Percentiles rank a stretch among this genome's conserved stretches.
phyloP scores from a whole-genome alignment of 2,797 vertebrate genomes.

The Todus mexicanus region DNA sequence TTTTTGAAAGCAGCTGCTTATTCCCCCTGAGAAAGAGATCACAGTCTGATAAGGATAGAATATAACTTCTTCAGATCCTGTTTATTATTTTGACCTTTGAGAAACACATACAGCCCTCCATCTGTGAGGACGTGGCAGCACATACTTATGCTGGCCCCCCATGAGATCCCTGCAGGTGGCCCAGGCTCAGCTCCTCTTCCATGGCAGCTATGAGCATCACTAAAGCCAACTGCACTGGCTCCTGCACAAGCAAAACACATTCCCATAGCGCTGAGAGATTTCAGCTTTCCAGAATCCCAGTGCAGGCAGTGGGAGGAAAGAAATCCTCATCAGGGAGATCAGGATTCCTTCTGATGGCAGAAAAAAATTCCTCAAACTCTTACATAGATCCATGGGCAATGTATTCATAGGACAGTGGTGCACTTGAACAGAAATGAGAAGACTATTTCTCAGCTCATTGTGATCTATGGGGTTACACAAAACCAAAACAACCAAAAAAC shows the following conservation, averaged over 20 bases:
- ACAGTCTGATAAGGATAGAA: background rate
- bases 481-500: background rate
- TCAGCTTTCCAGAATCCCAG: background rate
- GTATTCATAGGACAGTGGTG: background rate
- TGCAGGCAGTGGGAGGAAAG: background rate
- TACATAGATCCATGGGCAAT: background rate
- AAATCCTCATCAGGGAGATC: background rate
- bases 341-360: background rate
- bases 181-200: background rate
- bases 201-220: background rate
- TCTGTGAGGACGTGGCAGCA: background rate
- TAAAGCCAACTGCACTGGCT: background rate
- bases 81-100: background rate
- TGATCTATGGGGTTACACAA: background rate
- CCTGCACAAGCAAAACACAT: background rate
- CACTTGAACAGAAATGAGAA: background rate
- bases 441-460: background rate
- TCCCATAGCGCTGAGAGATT: background rate
- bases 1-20: background rate
- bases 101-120: rapidly evolving
- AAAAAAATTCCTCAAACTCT: background rate
- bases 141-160: background rate
- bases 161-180: background rate
- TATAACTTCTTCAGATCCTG: background rate
- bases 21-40: background rate